A percentile compares a stretch with the other conserved stretches of the same genome.
These are phyloP conservation scores for Palloptera scutellata DNA, from an alignment of 2,888 invertebrate species.

Conservation along the genomic window DNA sequence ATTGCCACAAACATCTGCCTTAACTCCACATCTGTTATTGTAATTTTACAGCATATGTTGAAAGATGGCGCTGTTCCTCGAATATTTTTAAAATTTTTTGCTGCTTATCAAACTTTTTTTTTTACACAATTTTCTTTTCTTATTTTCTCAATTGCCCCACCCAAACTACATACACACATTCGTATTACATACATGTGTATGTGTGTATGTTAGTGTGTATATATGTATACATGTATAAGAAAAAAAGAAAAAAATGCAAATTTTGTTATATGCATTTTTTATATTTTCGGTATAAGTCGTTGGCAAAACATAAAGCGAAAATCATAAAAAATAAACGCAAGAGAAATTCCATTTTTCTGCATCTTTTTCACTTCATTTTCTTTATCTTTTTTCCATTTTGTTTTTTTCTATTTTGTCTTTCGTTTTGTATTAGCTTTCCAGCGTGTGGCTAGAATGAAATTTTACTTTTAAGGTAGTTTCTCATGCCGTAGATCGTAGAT, in stretches of 20 bases:
- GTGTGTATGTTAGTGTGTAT: conserved; percentile 2
- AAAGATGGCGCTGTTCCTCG: no score
- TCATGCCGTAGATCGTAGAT: no score
- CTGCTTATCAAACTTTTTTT: conserved; percentile 10
- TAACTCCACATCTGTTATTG: no score
- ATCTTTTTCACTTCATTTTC: conserved; percentile 5
- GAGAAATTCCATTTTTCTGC: conserved; percentile 7
- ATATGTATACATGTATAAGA: conserved; percentile 15
- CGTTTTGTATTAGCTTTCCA: background rate
- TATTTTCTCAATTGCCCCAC: conserved; percentile 24
- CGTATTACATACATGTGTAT: background rate
- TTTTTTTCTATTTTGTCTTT: background rate
- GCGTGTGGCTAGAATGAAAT: background rate
- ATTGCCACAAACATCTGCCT: no score
- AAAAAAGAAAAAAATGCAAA: conserved; percentile 2
- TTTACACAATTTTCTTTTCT: conserved; percentile 13
- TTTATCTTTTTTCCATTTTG: background rate
- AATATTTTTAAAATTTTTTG: background rate
- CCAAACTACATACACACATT: conserved; percentile 22
- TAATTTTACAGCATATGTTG: no score
- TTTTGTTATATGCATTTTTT: background rate
- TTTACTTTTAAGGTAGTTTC: background rate
- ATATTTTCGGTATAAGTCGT: conserved; percentile 19
- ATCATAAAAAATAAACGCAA: conserved; percentile 24
- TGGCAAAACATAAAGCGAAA: conserved; percentile 25